Evolutionary conservation across 2,888 invertebrate species (phyloP).

Genomic region (Halictus quadricinctus): DNA sequence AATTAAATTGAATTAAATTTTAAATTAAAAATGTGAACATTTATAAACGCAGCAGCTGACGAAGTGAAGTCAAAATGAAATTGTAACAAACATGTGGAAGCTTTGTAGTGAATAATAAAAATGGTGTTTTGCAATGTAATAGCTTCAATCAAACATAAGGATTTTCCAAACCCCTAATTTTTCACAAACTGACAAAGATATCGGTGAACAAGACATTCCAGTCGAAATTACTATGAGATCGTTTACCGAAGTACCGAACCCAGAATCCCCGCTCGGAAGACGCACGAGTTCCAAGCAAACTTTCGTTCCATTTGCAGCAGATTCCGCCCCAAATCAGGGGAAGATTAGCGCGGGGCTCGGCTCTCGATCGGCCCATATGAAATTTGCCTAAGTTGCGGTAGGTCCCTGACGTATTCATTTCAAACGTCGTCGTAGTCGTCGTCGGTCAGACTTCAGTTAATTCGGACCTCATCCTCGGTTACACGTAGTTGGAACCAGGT

Average conservation of each 20-base stretch:
- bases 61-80: no score
- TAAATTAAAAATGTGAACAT: no score
- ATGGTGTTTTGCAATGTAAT: neutral
- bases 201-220: no score
- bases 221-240: neutral
- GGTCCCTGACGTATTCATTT: slow-evolving; percentile 10
- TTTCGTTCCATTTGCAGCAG: neutral
- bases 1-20: no score
- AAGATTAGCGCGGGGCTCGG: neutral
- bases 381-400: slow-evolving; percentile 8
- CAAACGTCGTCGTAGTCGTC: neutral
- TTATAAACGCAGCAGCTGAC: no score
- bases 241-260: neutral
- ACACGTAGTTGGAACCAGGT: slow-evolving; percentile 14
- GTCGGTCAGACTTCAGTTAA: slow-evolving; percentile 7
- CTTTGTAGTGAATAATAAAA: neutral
- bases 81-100: no score
- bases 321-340: neutral
- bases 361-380: neutral
- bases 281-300: neutral
- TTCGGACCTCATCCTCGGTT: neutral
- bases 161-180: no score
- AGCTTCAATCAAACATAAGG: no score
- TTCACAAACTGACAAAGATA: no score
- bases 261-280: neutral